phyloP scores from a whole-genome alignment of 1,140 invertebrate genomes.

The Zophobas atratus region DNA sequence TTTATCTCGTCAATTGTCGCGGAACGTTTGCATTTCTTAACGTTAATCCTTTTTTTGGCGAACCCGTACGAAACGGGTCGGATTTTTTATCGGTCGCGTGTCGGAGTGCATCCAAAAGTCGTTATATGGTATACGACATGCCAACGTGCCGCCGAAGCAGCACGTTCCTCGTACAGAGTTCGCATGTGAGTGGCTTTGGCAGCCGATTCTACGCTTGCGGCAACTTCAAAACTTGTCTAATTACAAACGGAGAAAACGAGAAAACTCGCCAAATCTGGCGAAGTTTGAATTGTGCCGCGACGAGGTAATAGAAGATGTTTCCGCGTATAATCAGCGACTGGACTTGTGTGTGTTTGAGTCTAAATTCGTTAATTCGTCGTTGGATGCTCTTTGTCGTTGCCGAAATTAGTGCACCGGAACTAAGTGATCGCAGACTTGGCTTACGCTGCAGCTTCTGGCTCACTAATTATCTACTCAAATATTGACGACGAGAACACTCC shows the following conservation, averaged over 20 bases:
- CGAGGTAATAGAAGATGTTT: conserved; percentile 48
- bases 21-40: conserved; percentile 32
- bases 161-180: conserved; percentile 42
- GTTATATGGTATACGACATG: conserved; percentile 29
- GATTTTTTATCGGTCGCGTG: conserved; percentile 34
- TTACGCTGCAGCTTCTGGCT: conserved; percentile 20
- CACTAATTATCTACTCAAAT: conserved; percentile 35
- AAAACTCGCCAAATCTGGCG: conserved; percentile 58
- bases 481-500: conserved; percentile 16
- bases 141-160: conserved; percentile 27
- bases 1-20: conserved; percentile 38
- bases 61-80: conserved; percentile 1
- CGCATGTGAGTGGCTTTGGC: conserved; percentile 50
- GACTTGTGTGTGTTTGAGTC: conserved; percentile 43
- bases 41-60: conserved; percentile 25
- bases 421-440: not conserved
- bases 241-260: conserved; percentile 56
- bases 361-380: conserved; percentile 8
- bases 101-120: conserved; percentile 40
- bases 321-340: conserved; percentile 47
- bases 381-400: conserved; percentile 4
- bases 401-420: conserved; percentile 15
- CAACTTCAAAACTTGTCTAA: conserved; percentile 58
- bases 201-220: conserved; percentile 51
- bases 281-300: conserved; percentile 53